Evolutionary conservation across 2,888 invertebrate genomes (phyloP), one percentile per base, ranked within the genome.

Genomic region (Acanthosoma haemorrhoidale): DNA sequence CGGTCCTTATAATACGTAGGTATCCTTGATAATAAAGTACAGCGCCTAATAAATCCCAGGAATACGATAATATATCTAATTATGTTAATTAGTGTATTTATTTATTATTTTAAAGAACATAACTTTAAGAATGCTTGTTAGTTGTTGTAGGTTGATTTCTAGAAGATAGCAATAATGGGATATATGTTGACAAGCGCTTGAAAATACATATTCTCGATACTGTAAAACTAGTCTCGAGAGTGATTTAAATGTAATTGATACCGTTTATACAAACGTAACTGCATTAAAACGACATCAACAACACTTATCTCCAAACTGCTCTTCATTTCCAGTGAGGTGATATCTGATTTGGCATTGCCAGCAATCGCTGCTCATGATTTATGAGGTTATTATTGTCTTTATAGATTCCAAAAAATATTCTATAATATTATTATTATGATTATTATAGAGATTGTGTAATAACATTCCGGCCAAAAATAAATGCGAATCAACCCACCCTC

Each of bases 391-490:
- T 61, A 34, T n/a, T n/a, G n/a, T n/a, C n/a, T 61, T 36, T 61
- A n/a, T 61, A 32, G 36, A 61, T 61, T 51, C 51, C 25, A 25
- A 41, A 9, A 36, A 36, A 36, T 41, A 41, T 41, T 58, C 29
- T 16, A 58, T 58, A 58, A 15, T 58, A 58, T 32, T 32, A 15
- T 32, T n/a, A 31, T 60, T 9, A 11, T 9, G 29, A n/a, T 18
- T 29, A 36, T 34, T 67, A 67, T 67, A 67, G 43, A 67, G 43
- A 51, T 57, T 43, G 32, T 51, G 18, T 21, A 32, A 51, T 67
- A 60, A 31, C 32, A 68, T 68, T 68, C 68, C 68, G 68, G 68
- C 68, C 68, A 68, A 68, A 31, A 59, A 18, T 16, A 29, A 68
- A 36, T 15, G 34, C 15, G 38, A 66, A 68, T 64, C 41, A 9